A percentile compares a stretch with the other conserved stretches of the same genome.
These are phyloP conservation scores for Azorinus chamasolen DNA, from an alignment of 2,888 invertebrate species.

Conservation along the genomic window DNA sequence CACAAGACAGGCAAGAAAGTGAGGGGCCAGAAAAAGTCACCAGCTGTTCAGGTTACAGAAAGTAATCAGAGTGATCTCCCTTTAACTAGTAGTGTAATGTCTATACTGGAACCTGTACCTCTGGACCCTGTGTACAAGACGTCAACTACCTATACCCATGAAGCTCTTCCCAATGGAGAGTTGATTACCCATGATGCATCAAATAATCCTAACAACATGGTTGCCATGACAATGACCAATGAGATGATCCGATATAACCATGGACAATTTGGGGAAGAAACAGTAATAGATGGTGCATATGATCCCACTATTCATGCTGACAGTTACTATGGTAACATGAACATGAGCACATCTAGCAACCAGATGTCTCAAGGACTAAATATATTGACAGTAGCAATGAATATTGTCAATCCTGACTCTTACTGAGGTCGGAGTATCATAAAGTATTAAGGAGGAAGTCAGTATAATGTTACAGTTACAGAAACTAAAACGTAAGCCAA, in stretches of 20 bases:
- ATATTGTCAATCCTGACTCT: slow-evolving; percentile 29
- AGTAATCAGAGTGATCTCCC: too few relatives aligned
- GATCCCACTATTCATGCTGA: slow-evolving; percentile 4
- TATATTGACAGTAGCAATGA: slow-evolving; percentile 45
- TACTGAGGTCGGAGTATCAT: too few relatives aligned
- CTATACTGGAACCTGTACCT: too few relatives aligned
- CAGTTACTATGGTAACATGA: slow-evolving; percentile 36
- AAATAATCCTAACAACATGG: slow-evolving; percentile 1
- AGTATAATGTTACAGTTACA: too few relatives aligned
- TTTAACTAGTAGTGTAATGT: too few relatives aligned
- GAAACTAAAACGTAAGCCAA: too few relatives aligned
- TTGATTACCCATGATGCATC: too few relatives aligned
- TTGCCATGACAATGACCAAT: slow-evolving; percentile 3
- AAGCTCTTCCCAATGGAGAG: too few relatives aligned
- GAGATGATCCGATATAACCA: slow-evolving; percentile 7
- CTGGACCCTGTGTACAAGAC: too few relatives aligned
- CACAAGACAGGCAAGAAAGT: slow-evolving; percentile 22
- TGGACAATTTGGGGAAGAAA: not conserved
- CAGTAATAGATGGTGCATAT: slow-evolving; percentile 3
- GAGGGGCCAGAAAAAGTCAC: not conserved
- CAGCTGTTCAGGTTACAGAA: too few relatives aligned
- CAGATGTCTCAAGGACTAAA: slow-evolving; percentile 40
- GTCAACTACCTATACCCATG: too few relatives aligned
- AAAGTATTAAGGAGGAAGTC: too few relatives aligned
- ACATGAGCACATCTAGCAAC: slow-evolving; percentile 3